A percentile compares a stretch with the other conserved stretches of the same genome.
Evolutionary conservation across 2,888 invertebrate genomes (phyloP).

Genomic region (Lasioglossum figueresi): DNA sequence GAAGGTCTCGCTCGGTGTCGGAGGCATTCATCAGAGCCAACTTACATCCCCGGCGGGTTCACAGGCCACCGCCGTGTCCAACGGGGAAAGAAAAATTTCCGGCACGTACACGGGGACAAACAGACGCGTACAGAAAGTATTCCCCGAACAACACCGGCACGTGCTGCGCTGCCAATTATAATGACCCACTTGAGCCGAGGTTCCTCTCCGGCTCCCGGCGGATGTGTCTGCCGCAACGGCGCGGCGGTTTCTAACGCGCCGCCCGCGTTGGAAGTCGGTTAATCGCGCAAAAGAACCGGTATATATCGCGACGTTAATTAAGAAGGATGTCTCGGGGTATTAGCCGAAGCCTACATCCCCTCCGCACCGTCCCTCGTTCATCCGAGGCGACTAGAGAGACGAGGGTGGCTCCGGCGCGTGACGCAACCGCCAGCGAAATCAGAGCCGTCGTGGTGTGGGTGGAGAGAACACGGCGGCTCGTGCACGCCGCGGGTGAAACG

Average conservation of each 20-base stretch:
- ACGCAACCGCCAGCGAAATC: slow-evolving; percentile 16
- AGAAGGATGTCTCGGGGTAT: slow-evolving; percentile 73
- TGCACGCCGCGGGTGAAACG: slow-evolving; percentile 34
- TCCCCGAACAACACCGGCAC: background rate
- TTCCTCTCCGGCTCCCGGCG: background rate
- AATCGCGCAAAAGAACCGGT: slow-evolving; percentile 67
- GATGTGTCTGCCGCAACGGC: background rate
- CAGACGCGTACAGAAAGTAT: background rate
- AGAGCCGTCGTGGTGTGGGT: slow-evolving; percentile 24
- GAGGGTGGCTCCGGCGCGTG: slow-evolving; percentile 14
- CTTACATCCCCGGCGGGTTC: background rate
- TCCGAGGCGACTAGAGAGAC: slow-evolving; percentile 20
- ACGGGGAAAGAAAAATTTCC: background rate
- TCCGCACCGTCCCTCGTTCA: background rate
- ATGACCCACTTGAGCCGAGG: slow-evolving; percentile 9
- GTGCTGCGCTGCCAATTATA: slow-evolving; percentile 3
- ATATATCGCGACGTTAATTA: slow-evolving; percentile 74
- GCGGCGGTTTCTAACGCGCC: background rate
- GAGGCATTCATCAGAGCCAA: slow-evolving; percentile 15
- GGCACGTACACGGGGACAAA: background rate
- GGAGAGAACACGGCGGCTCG: background rate
- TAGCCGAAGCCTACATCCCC: slow-evolving; percentile 44
- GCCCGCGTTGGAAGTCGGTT: slow-evolving; percentile 43
- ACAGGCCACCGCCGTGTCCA: background rate
- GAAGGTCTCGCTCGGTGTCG: too few relatives aligned